phyloP scores from a whole-genome alignment of 35 echinoderm and acorn worm species.

The Holothuria glaberrima region DNA sequence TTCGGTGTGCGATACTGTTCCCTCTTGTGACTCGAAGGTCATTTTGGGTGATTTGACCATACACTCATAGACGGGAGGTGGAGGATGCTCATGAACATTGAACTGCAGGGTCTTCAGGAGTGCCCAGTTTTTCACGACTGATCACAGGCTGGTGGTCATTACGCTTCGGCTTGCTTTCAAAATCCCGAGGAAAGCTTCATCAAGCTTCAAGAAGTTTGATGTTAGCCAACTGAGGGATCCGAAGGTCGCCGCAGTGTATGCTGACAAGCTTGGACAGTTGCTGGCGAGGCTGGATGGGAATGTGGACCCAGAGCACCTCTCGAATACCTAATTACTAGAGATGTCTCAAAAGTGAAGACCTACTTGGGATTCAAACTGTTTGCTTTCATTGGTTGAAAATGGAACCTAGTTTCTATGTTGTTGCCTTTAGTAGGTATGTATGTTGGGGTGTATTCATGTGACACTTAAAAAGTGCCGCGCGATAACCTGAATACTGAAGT shows the following conservation, averaged over 20 bases:
- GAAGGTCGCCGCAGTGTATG: background rate
- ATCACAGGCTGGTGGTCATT: background rate
- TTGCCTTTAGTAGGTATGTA: background rate
- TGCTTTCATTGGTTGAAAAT: constrained; percentile 8
- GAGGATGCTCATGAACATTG: no score
- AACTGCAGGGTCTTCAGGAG: background rate
- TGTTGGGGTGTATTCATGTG: background rate
- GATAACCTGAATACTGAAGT: background rate
- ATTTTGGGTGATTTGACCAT: no score
- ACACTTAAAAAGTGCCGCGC: background rate
- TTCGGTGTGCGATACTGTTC: background rate
- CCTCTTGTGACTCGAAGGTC: background rate
- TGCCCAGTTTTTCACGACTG: background rate
- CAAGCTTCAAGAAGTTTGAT: background rate
- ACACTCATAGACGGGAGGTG: no score
- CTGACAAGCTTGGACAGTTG: no score
- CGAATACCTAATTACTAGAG: background rate
- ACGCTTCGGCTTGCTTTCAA: background rate
- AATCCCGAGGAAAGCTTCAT: background rate
- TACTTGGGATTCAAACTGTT: constrained; percentile 7
- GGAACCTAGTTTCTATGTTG: background rate
- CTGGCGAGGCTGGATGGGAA: no score
- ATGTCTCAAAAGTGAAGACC: constrained; percentile 1
- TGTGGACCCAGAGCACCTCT: no score
- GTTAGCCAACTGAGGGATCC: background rate